Evolutionary conservation across 2,888 invertebrate genomes (phyloP), one percentile per base, ranked within the genome.

Genomic region (Craniophora ligustri): DNA sequence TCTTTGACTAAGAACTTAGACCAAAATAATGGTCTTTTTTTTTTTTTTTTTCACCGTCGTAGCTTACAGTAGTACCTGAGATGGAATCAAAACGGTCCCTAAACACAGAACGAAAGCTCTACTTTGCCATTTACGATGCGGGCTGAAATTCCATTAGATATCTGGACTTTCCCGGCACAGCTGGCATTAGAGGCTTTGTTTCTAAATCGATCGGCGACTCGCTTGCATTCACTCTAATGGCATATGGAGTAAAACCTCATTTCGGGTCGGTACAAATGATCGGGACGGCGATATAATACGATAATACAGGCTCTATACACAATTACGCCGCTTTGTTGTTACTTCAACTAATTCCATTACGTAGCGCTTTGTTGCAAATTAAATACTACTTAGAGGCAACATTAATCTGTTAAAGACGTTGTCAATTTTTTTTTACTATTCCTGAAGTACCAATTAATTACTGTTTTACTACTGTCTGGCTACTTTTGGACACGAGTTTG

Each of bases 131-230:
- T 23, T 15, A 60, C 53, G 47, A 48, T 64, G 64, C 55, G 57
- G 59, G 57, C 31, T 64, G 46, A 64, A 72, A 72, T 72, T 58
- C 68, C 55, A 72, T 72, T 64, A 68, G 44, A 30, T 67, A 44
- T 47, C 53, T 64, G 54, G 53, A 34, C 45, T 61, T 59, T 46
- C 47, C 54, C 28, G 36, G 64, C 58, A 50, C 67, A 67, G 67
- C 69, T 69, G 49, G 74, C 54, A 67, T 72, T 73, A 72, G 59
- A 48, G 55, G 75, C 73, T 73, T 67, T 75, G 73, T 72, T 65
- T 72, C 75, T 74, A 59, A 75, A 72, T 69, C 72, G 65, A 75
- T 60, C 57, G 48, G 23, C 54, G 41, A 48, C 53, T 58, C 67
- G 48, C 51, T 41, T 59, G 60, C 64, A 71, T 71, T 75, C 67